Evolutionary conservation across 2,888 invertebrate species (phyloP).

Genomic region (Limnephilus auricula): DNA sequence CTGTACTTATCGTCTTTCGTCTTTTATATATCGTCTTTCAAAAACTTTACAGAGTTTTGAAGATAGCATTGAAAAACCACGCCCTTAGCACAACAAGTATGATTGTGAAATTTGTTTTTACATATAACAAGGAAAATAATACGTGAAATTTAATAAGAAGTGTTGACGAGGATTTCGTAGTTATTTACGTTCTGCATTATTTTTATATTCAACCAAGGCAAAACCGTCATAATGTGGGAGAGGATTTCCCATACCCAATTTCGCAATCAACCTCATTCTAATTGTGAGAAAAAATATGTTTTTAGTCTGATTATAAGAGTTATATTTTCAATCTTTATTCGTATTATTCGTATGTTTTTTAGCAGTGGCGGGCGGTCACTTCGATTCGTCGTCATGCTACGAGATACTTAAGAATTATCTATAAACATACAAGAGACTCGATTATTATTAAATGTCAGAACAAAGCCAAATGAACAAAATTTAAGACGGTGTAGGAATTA

Average conservation of each 20-base stretch:
- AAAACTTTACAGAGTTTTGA: neutral
- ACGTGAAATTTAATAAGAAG: constrained; percentile 8
- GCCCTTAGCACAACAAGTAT: neutral
- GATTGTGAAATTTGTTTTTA: constrained; percentile 37
- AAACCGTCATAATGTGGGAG: neutral
- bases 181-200: constrained; percentile 2
- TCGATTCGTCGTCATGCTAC: neutral
- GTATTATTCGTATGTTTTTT: neutral
- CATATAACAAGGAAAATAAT: constrained; percentile 38
- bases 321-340: neutral
- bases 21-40: neutral
- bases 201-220: neutral
- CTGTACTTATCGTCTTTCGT: too few species aligned
- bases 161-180: constrained; percentile 22
- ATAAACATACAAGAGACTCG: too few species aligned
- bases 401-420: neutral
- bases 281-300: neutral
- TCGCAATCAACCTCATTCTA: constrained; percentile 2
- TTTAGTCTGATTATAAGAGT: neutral
- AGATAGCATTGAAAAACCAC: neutral
- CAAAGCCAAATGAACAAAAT: too few species aligned
- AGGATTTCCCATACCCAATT: neutral
- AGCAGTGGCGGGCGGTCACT: neutral
- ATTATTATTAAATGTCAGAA: too few species aligned
- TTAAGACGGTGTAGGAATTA: too few species aligned